Evolutionary conservation across 2,797 vertebrate genomes (phyloP), one percentile per base, ranked within the genome.

Genomic region (Protonibea diacanthus): DNA sequence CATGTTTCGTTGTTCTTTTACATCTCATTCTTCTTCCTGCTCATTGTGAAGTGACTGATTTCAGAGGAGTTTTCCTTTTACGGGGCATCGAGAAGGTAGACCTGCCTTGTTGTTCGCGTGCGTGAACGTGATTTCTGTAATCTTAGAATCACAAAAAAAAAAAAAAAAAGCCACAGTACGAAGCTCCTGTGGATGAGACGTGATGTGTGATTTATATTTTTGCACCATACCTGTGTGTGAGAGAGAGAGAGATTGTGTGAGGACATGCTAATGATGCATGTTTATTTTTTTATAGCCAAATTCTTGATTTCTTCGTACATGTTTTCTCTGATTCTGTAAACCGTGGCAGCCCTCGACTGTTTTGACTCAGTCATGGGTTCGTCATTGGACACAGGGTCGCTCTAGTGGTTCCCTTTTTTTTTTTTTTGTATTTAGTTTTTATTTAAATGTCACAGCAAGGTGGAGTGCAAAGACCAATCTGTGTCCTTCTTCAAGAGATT

Each of bases 401-500:
- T 42, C 55, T 57, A n/a, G 48, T 23, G 33, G 60, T 67, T 78
- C 27, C 71, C 8, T 27, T 27, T 27, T 27, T 27, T 27, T 3
- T 59, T 27, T 21, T 15, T 51, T 80, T 86, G 56, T 81, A 61
- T 87, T 79, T 75, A 60, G 23, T 62, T 80, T 80, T 76, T 89
- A 90, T 81, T 84, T 84, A 85, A 86, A 61, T 29, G 72, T 83
- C 76, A 77, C 74, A 53, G 73, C 27, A 17, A 73, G 23, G 25
- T 48, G 65, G 40, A 61, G 60, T 53, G 65, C 61, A 76, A 71
- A 74, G 84, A 82, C 84, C 85, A 86, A 80, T 69, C 66, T 78
- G 74, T 83, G 71, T 86, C 76, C 60, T 78, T 70, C 57, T 76
- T 38, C 17, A 74, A n/a, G 59, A 72, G 48, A 73, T 84, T 76